Base-by-base conservation (phyloP, 1,140 invertebrate genomes). In the Cyphomyrmex costatus region DNA sequence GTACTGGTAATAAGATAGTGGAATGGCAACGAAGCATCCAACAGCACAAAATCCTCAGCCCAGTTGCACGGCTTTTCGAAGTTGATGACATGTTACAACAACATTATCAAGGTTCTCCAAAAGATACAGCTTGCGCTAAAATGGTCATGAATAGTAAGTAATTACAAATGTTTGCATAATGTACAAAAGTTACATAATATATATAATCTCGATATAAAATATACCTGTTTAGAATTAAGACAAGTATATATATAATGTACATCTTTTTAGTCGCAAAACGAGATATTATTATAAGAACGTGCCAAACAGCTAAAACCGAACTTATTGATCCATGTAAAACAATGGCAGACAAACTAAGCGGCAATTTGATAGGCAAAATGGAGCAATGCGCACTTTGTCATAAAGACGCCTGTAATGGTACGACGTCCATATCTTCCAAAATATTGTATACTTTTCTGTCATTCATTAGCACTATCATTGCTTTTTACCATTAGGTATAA, bases 391-490 rank as follows among this genome's bases (percentile, higher is more conserved):
- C 65, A 0, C 68, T 93, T 0, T 95, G 94, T 73, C 58, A 70
- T 3, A 74, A 79, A 7, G 93, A 95, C 1, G 89, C 84, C 30
- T 95, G 94, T 86, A 95, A 95, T 36, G 85, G 90, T 8, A 78
- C 90, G 0, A 73, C 42, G 19, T 14, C 16, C 8, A 0, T 78
- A 8, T 87, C 89, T 10, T 77, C 93, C 0, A 61, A 84, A 65
- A 89, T 91, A 19, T 58, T 89, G 3, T 8, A 91, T 4, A 78
- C 87, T 10, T n/a, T 92, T 16, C 36, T 94, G 3, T 90, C 91
- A 8, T 3, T 92, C 0, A 19, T 93, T 0, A 91, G 80, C 0
- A 60, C 88, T 53, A 10, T 92, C 16, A 6, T 46, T 30, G 51
- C 42, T 70, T 33, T 86, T 49, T 82, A 84, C 42, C 56, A 60